Evolutionary conservation across 2,888 invertebrate genomes (phyloP).

Genomic region (Nomada flava): DNA sequence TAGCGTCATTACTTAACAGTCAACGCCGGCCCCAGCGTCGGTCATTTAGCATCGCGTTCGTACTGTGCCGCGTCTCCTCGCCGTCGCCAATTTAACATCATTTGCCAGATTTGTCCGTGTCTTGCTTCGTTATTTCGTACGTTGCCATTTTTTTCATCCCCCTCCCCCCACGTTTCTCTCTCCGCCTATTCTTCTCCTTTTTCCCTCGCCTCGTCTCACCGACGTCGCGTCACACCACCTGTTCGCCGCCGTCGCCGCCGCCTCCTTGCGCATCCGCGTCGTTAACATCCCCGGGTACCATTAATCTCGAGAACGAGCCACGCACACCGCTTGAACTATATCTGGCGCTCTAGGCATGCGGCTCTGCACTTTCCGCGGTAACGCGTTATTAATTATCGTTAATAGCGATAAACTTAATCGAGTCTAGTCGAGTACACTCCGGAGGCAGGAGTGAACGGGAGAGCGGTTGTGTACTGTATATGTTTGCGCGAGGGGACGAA

Average conservation of each 20-base stretch:
- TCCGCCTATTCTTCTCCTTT: background rate
- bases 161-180: background rate
- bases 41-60: slow-evolving; percentile 54
- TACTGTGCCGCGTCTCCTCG: slow-evolving; percentile 20
- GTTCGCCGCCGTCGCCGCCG: background rate
- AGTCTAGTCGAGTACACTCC: slow-evolving; percentile 59
- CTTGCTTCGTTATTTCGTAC: slow-evolving; percentile 56
- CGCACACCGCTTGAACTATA: slow-evolving; percentile 18
- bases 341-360: slow-evolving; percentile 20
- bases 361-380: slow-evolving; percentile 56
- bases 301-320: slow-evolving; percentile 62
- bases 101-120: slow-evolving; percentile 63
- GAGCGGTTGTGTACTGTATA: slow-evolving; percentile 1
- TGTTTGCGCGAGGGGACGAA: slow-evolving; percentile 24
- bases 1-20: slow-evolving; percentile 64
- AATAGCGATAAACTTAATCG: slow-evolving; percentile 73
- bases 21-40: slow-evolving; percentile 29
- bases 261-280: slow-evolving; percentile 30
- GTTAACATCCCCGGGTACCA: slow-evolving; percentile 59
- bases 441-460: slow-evolving; percentile 38
- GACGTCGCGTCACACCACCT: slow-evolving; percentile 2
- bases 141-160: slow-evolving; percentile 11
- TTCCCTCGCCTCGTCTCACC: background rate
- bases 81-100: slow-evolving; percentile 61
- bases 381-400: slow-evolving; percentile 71